Conservation (phyloP, 2,113 vertebrate genomes). For the Elaphurus davidianus region DNA sequence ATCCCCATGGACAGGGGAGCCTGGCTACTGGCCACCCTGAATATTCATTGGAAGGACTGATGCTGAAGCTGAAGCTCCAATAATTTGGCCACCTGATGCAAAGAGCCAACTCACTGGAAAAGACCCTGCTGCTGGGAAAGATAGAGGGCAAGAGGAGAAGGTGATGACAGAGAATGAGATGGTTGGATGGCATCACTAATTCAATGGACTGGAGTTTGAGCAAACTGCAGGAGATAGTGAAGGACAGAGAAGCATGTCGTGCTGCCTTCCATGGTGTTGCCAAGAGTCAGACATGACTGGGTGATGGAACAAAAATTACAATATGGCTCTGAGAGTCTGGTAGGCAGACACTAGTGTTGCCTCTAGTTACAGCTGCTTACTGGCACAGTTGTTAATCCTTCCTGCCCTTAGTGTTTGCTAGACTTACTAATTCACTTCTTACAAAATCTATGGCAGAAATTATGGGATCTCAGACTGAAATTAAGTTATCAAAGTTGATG, state of each 20-base stretch:
- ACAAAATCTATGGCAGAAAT: neutral
- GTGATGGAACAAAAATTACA: neutral
- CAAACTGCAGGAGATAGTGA: neutral
- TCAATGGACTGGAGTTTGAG: neutral
- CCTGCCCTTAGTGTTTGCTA: rapidly evolving
- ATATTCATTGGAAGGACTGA: neutral
- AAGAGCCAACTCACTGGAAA: neutral
- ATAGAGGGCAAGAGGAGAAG: neutral
- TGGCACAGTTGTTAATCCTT: neutral
- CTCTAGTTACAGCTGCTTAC: rapidly evolving
- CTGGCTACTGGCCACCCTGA: neutral
- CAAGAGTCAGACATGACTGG: neutral
- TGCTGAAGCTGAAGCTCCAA: neutral
- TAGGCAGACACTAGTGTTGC: neutral
- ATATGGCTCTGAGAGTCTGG: neutral
- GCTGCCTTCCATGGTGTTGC: neutral
- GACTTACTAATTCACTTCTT: neutral
- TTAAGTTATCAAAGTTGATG: neutral
- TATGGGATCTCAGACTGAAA: neutral
- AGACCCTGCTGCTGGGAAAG: neutral
- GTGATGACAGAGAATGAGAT: neutral
- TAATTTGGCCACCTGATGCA: neutral
- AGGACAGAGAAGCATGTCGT: neutral
- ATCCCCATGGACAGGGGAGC: neutral
- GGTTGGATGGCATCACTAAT: neutral